Base-by-base conservation (phyloP, 37 sponge, comb jelly and placozoan species). In the Tethya wilhelma region DNA sequence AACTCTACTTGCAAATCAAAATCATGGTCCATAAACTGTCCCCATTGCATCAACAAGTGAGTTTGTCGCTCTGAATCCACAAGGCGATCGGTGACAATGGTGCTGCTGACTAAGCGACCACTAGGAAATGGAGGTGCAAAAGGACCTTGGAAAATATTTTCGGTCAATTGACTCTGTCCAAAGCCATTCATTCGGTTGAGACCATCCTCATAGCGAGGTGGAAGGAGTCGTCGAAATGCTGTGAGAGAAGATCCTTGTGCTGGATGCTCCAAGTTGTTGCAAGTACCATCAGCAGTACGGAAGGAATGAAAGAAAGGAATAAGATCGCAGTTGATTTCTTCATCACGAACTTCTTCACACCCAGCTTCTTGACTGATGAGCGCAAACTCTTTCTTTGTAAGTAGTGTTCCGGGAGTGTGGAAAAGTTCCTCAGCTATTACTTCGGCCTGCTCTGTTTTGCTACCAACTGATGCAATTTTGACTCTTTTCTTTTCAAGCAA, bases 201-300 rank as follows among this genome's bases (percentile, higher is more conserved):
- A 20, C 56, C 57, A 42, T 90, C 75, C 63, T 85, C 90, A 53
- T 85, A 90, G 43, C 37, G 59, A 19, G 90, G 80, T 28, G 45
- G 53, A n/a, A 90, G 67, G 38, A 84, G 23, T 30, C 86, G 42
- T 6, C 65, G 40, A 3, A 90, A 42, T 6, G 80, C 62, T 32
- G 85, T 84, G 75, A 44, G 20, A 6, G 85, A 71, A 8, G 86
- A 73, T 28, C 90, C 90, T 59, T 58, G 71, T 19, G 49, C 2
- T 14, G 85, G 80, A 53, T 73, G 59, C 0, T 71, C 42, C 0
- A 67, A 65, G 64, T 90, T 90, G 59, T 90, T 90, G 74, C 90
- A 90, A 46, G 81, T 85, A 4, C 90, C 90, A 46, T 90, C 87
- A 0, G 69, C 36, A n/a, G 73, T 78, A n/a, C 90, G 64, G n/a